Percentiles rank a stretch among this genome's conserved stretches.
Conservation (phyloP, 2,888 invertebrate species). For the Caenorhabditis zanzibari region DNA sequence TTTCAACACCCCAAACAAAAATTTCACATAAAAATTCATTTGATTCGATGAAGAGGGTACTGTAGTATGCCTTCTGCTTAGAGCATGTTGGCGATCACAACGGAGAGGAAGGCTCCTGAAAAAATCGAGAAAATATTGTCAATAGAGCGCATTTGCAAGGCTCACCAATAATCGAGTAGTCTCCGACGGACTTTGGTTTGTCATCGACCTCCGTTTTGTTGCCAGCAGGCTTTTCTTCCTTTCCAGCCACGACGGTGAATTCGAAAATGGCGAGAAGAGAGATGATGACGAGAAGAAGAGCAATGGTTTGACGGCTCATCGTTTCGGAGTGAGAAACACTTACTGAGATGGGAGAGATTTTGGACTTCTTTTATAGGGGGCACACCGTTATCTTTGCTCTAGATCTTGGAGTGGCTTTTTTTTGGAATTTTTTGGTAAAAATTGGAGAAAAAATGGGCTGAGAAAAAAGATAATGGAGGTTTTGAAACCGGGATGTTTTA, state of each 20-base stretch:
- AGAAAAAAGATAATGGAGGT: too few species aligned
- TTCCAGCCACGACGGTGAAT: not conserved
- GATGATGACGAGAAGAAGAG: not conserved
- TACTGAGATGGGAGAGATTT: too few species aligned
- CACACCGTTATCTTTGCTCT: too few species aligned
- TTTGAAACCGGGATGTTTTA: too few species aligned
- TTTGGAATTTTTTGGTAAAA: not conserved
- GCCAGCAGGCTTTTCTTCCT: not conserved
- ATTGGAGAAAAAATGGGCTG: too few species aligned
- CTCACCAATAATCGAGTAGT: not conserved
- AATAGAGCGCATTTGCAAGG: not conserved
- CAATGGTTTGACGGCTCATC: not conserved
- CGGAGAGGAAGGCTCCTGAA: not conserved
- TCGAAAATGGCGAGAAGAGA: not conserved
- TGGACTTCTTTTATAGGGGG: not conserved
- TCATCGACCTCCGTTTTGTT: too few species aligned
- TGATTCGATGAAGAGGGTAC: too few species aligned
- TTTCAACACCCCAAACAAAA: too few species aligned
- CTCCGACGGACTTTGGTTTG: not conserved
- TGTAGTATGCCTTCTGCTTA: not conserved
- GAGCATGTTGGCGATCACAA: conserved; percentile 2
- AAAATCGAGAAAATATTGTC: not conserved
- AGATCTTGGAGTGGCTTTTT: not conserved
- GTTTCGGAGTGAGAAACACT: not conserved
- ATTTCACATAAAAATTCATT: too few species aligned